Percentiles rank a stretch among this genome's conserved stretches.
These are phyloP conservation scores for Pyxicephalus adspersus DNA, from an alignment of 2,113 vertebrate genomes.

Conservation along the genomic window DNA sequence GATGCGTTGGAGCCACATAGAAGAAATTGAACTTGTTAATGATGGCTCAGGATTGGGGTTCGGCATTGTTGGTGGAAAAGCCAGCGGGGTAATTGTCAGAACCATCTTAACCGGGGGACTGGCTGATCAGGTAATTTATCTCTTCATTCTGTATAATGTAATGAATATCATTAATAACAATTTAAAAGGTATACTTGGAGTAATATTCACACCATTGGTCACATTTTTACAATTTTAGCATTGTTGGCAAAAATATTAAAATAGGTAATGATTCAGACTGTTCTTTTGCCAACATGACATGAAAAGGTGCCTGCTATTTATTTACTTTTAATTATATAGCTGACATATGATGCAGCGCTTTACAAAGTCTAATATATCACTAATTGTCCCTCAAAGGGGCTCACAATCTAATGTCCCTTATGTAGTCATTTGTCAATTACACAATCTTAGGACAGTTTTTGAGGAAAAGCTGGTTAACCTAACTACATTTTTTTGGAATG, in stretches of 20 bases:
- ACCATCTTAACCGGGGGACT: slow-evolving; percentile 88
- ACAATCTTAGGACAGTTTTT: no score
- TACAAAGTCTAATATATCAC: no score
- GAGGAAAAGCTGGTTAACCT: no score
- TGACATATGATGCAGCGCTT: no score
- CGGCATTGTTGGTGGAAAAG: slow-evolving; percentile 93
- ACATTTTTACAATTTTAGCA: background rate
- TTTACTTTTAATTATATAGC: no score
- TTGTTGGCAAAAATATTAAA: background rate
- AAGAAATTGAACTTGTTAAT: slow-evolving; percentile 91
- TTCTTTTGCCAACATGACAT: no score
- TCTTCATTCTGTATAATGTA: slow-evolving; percentile 59
- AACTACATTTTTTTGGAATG: no score
- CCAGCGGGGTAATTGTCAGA: slow-evolving; percentile 87
- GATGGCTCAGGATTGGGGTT: slow-evolving; percentile 96
- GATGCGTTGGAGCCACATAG: slow-evolving; percentile 85
- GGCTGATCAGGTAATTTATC: slow-evolving; percentile 84
- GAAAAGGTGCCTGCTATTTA: no score
- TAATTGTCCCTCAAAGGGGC: no score
- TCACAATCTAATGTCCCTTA: no score
- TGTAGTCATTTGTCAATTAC: no score
- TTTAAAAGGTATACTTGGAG: background rate
- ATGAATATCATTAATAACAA: slow-evolving; percentile 7
- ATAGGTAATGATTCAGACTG: no score
- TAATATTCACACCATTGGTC: background rate